A percentile compares a stretch with the other conserved stretches of the same genome.
phyloP scores from a whole-genome alignment of 2,797 vertebrate species.

The Lerista edwardsae region DNA sequence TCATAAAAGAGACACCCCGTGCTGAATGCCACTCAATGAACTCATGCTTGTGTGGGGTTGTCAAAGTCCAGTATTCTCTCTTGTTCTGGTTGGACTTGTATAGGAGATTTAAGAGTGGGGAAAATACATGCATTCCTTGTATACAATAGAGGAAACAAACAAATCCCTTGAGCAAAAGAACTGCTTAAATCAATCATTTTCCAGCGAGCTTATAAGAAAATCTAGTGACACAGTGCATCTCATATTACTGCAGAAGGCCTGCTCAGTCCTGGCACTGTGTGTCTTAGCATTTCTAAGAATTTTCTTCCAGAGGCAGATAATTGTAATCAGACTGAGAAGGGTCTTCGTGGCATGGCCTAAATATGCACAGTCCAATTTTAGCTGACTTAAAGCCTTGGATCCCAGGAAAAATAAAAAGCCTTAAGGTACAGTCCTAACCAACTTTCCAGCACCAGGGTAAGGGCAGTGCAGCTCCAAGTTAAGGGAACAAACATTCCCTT shows the following conservation, averaged over 20 bases:
- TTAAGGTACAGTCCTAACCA: no score
- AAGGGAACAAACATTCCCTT: no score
- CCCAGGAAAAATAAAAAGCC: neutral
- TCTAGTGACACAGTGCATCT: constrained; percentile 1
- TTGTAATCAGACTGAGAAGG: constrained; percentile 24
- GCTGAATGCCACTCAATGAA: neutral
- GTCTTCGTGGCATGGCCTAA: constrained; percentile 10
- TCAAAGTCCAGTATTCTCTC: neutral
- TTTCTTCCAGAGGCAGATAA: constrained; percentile 12
- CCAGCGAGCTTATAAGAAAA: constrained; percentile 4
- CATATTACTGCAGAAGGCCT: neutral
- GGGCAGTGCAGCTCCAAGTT: no score
- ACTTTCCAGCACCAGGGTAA: no score
- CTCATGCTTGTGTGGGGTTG: neutral
- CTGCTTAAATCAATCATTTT: constrained; percentile 7
- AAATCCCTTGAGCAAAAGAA: neutral
- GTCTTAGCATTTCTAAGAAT: neutral
- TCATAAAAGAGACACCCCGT: no score
- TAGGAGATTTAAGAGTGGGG: neutral
- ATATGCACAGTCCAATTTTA: neutral
- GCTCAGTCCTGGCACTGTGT: neutral
- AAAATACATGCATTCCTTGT: neutral
- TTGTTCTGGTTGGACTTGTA: neutral
- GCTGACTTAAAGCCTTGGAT: neutral
- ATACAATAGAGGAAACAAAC: neutral